These are phyloP conservation scores for Coleophora deauratella DNA, from an alignment of 2,888 invertebrate species.

Conservation along the genomic window DNA sequence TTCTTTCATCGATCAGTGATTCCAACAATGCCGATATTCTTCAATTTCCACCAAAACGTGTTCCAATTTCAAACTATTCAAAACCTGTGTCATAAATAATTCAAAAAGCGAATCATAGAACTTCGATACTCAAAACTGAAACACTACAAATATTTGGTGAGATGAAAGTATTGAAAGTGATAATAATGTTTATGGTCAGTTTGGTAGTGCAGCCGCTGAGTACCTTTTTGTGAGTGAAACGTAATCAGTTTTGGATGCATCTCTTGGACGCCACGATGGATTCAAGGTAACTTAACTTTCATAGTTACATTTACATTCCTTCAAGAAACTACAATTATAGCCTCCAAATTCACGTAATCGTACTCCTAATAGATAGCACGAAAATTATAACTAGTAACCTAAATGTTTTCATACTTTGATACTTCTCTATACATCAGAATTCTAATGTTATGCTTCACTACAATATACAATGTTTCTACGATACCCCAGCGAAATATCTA, in stretches of 20 bases:
- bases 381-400: too few species aligned
- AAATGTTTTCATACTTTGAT: too few species aligned
- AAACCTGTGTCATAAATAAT: conserved; percentile 4
- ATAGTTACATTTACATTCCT: too few species aligned
- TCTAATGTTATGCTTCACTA: too few species aligned
- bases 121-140: too few species aligned
- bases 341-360: too few species aligned
- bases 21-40: conserved; percentile 5
- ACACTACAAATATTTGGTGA: conserved; percentile 19
- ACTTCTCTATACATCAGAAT: too few species aligned
- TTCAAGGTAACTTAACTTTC: conserved; percentile 37
- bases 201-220: conserved; percentile 9
- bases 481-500: too few species aligned
- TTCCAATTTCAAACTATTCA: conserved; percentile 6
- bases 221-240: conserved; percentile 15
- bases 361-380: too few species aligned
- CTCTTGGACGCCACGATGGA: conserved; percentile 40
- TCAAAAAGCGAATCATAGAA: conserved; percentile 10
- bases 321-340: too few species aligned
- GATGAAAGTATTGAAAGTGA: conserved; percentile 42
- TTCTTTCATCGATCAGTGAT: conserved; percentile 44
- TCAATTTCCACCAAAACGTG: too few species aligned
- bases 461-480: too few species aligned
- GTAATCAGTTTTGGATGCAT: conserved; percentile 19
- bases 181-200: conserved; percentile 13